Conservation (phyloP, 2,797 vertebrate genomes). For the Etheostoma nigrum region DNA sequence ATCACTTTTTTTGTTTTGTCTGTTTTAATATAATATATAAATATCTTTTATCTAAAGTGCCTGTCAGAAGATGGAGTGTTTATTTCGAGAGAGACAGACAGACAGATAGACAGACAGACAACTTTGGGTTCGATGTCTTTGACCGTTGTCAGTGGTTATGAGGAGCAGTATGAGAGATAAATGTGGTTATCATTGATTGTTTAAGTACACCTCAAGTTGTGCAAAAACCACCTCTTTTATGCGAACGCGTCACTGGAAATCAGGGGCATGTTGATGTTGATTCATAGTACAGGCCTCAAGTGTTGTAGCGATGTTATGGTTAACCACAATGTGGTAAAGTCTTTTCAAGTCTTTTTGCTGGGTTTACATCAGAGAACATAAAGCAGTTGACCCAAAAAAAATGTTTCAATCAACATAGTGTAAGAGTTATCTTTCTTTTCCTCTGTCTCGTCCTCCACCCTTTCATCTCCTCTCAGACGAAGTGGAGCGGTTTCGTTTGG, state of each 20-base stretch:
- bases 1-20: background rate
- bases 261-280: too few species aligned
- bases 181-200: too few species aligned
- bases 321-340: slow-evolving; percentile 9
- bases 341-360: background rate
- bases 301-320: slow-evolving; percentile 30
- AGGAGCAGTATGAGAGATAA: too few species aligned
- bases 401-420: background rate
- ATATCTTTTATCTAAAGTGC: background rate
- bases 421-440: background rate
- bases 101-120: too few species aligned
- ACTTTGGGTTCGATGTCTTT: too few species aligned
- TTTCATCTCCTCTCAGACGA: slow-evolving; percentile 79
- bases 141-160: too few species aligned
- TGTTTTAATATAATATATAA: too few species aligned
- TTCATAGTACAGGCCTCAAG: too few species aligned
- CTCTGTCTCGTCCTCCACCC: background rate
- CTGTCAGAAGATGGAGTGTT: background rate
- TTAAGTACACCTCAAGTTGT: too few species aligned
- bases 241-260: too few species aligned
- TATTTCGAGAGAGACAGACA: background rate
- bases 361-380: slow-evolving; percentile 6
- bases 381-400: background rate
- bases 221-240: too few species aligned
- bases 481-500: slow-evolving; percentile 88